Evolutionary conservation across 1,140 invertebrate genomes (phyloP).

Genomic region (Drosophila repletoides): DNA sequence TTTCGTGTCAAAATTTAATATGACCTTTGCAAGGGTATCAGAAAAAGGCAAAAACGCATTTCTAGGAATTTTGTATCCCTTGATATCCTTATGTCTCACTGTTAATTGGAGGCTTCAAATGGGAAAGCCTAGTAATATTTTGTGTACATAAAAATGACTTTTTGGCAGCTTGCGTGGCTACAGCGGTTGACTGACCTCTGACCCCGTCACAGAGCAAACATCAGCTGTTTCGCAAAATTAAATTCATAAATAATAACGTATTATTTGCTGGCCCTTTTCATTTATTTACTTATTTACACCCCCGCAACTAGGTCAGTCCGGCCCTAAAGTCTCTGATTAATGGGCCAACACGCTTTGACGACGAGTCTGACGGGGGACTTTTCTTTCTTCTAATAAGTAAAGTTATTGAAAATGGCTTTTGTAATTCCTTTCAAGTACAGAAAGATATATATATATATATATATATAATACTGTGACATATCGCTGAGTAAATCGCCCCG

Average conservation of each 20-base stretch:
- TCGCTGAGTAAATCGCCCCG: no score
- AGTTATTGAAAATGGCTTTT: no score
- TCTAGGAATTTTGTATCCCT: constrained; percentile 38
- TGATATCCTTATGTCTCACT: constrained; percentile 30
- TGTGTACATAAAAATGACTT: constrained; percentile 49
- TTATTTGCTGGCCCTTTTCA: constrained; percentile 53
- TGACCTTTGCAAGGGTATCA: no score
- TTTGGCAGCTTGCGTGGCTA: constrained; percentile 25
- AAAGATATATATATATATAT: no score
- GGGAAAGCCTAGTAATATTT: constrained; percentile 22
- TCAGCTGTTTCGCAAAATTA: constrained; percentile 52
- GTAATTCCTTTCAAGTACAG: no score
- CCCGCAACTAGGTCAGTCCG: constrained; percentile 14
- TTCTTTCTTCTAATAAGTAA: background rate
- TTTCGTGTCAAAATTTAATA: no score
- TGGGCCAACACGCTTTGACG: constrained; percentile 27
- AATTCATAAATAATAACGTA: constrained; percentile 73
- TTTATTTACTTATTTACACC: constrained; percentile 42
- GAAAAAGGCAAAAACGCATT: constrained; percentile 25
- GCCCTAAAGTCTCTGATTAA: constrained; percentile 68
- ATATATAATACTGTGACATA: no score
- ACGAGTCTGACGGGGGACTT: background rate
- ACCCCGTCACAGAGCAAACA: constrained; percentile 1
- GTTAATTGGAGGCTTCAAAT: constrained; percentile 54
- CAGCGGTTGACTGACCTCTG: constrained; percentile 60